Base-by-base conservation (phyloP, 2,113 vertebrate genomes). In the Stigmatopora nigra region DNA sequence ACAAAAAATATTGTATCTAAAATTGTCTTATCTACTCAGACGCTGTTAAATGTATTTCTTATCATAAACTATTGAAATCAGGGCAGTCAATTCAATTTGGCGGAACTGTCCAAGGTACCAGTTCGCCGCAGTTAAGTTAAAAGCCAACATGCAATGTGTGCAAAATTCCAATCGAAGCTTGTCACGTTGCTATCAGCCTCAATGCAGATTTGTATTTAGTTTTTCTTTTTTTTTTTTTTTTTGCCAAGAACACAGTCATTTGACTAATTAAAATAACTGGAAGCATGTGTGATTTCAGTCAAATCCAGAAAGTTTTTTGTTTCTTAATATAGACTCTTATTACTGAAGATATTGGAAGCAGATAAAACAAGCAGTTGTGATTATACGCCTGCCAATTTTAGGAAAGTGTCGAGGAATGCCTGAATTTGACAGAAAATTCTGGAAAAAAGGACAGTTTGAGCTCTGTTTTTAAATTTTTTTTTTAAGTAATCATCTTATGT, bases 221-320 rank as follows among this genome's bases (percentile, higher is more conserved):
- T n/a, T n/a, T n/a, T n/a, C n/a, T n/a, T n/a, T n/a, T n/a, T n/a
- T n/a, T n/a, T n/a, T 31, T 31, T 31, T 31, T 58, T 56, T 48
- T 22, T 12, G 20, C 81, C 81, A 68, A 65, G 73, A 82, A 81
- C 68, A 74, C 79, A 73, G 78, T 81, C 70, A 47, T 70, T 73
- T 81, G 69, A 76, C 85, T 81, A 72, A 79, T 76, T 72, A 59
- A 81, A 86, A 79, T 87, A 84, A 87, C 86, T 85, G 64, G 88
- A 74, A 86, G 78, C 77, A 84, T 77, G 69, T 82, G 58, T 73
- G 80, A 86, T 82, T 84, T 84, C 76, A 76, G 64, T 74, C 74
- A 71, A 88, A 87, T 81, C 75, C 78, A 67, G 38, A 73, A 59
- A 36, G 2, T 3, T 57, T 55, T 69, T 69, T 61, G n/a, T 38